phyloP scores from a whole-genome alignment of 2,797 vertebrate species.

The Pampus argenteus region DNA sequence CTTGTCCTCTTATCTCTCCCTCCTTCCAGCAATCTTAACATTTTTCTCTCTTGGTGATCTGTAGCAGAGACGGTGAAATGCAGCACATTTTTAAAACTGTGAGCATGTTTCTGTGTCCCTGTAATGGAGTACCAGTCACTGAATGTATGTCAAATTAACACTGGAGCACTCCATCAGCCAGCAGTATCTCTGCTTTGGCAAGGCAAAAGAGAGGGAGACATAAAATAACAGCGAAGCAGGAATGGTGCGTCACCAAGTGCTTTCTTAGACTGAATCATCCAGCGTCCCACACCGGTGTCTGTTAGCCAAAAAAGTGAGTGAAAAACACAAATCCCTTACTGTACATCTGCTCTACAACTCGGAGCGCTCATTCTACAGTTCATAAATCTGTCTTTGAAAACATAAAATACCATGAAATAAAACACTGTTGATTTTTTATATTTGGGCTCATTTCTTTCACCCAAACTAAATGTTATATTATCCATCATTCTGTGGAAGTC shows the following conservation, averaged over 20 bases:
- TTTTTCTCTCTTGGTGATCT: conserved; percentile 31
- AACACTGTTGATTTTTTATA: conserved; percentile 45
- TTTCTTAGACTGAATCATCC: conserved; percentile 47
- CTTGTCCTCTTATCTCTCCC: conserved; percentile 43
- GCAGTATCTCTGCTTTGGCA: conserved; percentile 53
- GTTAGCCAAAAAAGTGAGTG: conserved; percentile 50
- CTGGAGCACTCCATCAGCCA: conserved; percentile 53
- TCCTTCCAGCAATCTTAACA: conserved; percentile 34
- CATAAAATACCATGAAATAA: conserved; percentile 39
- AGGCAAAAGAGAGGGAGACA: conserved; percentile 11
- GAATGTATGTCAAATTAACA: conserved; percentile 49
- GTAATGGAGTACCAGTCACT: conserved; percentile 1
- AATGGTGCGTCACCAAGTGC: conserved; percentile 42
- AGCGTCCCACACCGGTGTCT: conserved; percentile 15
- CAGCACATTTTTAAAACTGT: conserved; percentile 31
- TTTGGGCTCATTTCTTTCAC: conserved; percentile 33
- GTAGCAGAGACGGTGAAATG: conserved; percentile 30
- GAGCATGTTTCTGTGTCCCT: conserved; percentile 37
- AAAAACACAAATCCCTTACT: conserved; percentile 51
- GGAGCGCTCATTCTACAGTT: conserved; percentile 50
- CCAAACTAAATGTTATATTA: conserved; percentile 20
- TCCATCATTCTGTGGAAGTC: conserved; percentile 5
- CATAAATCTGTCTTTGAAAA: conserved; percentile 72
- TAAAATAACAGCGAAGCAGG: conserved; percentile 36
- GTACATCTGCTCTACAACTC: conserved; percentile 52